Percentiles rank a stretch among this genome's conserved stretches.
phyloP scores from a whole-genome alignment of 1,140 invertebrate species.

The Musca vetustissima region DNA sequence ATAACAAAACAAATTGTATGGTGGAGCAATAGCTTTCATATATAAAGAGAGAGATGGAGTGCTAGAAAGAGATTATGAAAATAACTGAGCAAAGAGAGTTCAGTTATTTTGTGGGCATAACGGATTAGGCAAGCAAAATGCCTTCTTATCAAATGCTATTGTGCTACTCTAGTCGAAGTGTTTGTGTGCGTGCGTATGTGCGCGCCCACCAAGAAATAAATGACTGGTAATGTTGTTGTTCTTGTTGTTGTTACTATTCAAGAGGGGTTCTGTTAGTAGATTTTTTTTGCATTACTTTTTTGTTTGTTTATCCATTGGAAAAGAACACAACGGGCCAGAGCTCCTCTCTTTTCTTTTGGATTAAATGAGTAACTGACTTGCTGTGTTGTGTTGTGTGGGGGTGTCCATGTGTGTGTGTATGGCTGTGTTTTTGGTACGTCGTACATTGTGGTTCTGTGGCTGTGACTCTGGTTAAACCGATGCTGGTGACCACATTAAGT shows the following conservation, averaged over 20 bases:
- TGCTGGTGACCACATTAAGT: slow-evolving; percentile 45
- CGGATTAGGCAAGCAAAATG: not conserved
- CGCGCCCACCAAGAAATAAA: not conserved
- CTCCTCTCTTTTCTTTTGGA: not conserved
- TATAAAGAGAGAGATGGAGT: no score
- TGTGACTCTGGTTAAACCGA: slow-evolving; percentile 37
- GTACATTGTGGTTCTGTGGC: not conserved
- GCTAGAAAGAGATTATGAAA: no score
- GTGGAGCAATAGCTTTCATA: no score
- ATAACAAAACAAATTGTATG: no score
- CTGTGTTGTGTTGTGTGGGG: not conserved
- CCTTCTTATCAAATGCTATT: slow-evolving; percentile 2
- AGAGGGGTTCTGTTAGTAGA: no score
- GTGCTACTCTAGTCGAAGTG: not conserved
- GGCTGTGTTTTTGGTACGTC: not conserved
- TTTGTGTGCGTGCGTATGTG: not conserved
- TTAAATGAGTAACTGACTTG: not conserved
- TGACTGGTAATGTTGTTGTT: no score
- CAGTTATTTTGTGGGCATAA: no score
- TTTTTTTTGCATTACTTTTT: no score
- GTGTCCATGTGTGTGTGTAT: not conserved
- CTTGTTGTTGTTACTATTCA: no score
- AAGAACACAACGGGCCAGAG: no score
- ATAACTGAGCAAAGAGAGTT: no score
- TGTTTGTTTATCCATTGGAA: no score